Evolutionary conservation across 1,140 invertebrate species (phyloP).

Genomic region (Leptopilina boulardi): DNA sequence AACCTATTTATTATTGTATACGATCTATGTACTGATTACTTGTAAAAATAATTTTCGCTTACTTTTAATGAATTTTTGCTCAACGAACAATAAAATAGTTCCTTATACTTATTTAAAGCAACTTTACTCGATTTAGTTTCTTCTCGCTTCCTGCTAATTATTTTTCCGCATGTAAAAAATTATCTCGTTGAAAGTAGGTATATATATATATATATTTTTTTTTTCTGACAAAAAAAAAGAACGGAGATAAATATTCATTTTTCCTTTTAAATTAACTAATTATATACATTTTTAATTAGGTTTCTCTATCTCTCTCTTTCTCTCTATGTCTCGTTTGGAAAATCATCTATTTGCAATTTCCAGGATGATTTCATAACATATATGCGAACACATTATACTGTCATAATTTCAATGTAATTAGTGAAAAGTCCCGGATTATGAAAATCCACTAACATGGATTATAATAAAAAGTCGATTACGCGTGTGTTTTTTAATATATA

Average conservation of each 20-base stretch:
- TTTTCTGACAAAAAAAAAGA: background rate
- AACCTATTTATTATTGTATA: background rate
- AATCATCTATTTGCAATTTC: constrained; percentile 11
- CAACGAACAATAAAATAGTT: constrained; percentile 14
- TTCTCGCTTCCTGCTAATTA: background rate
- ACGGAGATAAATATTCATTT: background rate
- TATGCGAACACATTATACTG: background rate
- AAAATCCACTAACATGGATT: background rate
- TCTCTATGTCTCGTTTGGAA: background rate
- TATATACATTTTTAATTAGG: background rate
- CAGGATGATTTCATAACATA: constrained; percentile 14
- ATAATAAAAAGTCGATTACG: too few relatives aligned
- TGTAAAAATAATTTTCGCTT: background rate
- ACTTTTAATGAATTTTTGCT: constrained; percentile 19
- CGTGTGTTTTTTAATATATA: too few relatives aligned
- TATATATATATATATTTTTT: background rate
- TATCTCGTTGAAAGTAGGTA: too few relatives aligned
- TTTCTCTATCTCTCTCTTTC: background rate
- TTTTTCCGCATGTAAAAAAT: background rate
- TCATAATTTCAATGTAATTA: constrained; percentile 10
- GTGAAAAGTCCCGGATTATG: background rate
- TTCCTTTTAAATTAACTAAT: background rate
- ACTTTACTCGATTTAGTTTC: background rate
- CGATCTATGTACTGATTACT: background rate
- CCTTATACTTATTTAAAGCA: background rate